Evolutionary conservation across 2,888 invertebrate genomes (phyloP), one percentile per base, ranked within the genome.

Genomic region (Lacanobia oleracea): DNA sequence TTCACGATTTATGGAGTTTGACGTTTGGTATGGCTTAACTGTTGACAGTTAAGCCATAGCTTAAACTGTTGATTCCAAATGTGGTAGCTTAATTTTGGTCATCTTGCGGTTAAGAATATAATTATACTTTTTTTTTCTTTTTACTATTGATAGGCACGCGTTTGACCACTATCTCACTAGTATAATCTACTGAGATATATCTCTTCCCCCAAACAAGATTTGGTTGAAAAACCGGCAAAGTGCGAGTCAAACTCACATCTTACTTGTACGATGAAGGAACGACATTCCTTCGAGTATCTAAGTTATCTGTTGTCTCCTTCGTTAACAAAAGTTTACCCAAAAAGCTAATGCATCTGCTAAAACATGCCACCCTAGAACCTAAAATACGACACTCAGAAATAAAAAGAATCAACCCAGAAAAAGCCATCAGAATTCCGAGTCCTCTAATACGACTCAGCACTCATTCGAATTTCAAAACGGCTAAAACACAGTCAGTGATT

Each of bases 401-500:
- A 75, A 50, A 66, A 51, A 27, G 7, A 27, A 0, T 56, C 7
- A 16, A 1, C 9, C 10, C 18, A 23, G 21, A 50, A 56, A 65
- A 76, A 33, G 33, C 56, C 50, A 54, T 57, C 48, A 66, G 37
- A 53, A 61, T 62, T 18, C 27, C 21, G 27, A 65, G 18, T 53
- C 2, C 48, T 60, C 45, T 66, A 74, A 72, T 69, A 67, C 54
- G 9, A 43, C 40, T 73, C 51, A 60, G 43, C 67, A 65, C 50
- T 73, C 80, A 70, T 63, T 61, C 60, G 63, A 77, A 78, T 74
- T 84, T 72, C 76, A 78, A 75, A 78, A 75, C 23, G 60, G 77
- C 71, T 73, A 59, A 77, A 84, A 67, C 59, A 63, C 68, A 60
- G 62, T 23, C 62, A 62, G 76, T 66, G 79, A 75, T 84, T 85